A percentile compares a stretch with the other conserved stretches of the same genome.
Evolutionary conservation across 2,797 vertebrate species (phyloP).

Genomic region (Oreochromis mossambicus): DNA sequence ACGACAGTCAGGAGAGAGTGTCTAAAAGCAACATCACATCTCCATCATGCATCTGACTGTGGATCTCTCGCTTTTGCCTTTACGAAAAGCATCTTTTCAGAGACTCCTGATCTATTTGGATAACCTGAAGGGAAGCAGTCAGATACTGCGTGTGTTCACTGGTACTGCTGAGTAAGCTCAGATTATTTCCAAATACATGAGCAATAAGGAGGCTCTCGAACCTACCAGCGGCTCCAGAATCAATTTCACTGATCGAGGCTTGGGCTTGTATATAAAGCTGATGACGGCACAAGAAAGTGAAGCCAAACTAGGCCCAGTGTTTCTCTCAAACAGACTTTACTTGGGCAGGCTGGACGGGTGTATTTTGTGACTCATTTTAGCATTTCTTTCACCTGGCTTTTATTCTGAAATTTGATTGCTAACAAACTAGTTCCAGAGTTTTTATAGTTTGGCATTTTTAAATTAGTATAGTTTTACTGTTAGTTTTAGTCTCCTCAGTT

Average conservation of each 20-base stretch:
- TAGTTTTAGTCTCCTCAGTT: neutral
- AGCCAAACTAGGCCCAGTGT: neutral
- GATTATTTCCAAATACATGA: neutral
- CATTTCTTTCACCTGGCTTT: neutral
- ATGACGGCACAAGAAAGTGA: neutral
- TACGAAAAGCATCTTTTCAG: neutral
- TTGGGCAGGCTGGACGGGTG: accelerated
- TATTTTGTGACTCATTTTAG: neutral
- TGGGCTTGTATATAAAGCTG: neutral
- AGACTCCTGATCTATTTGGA: neutral
- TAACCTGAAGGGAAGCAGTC: neutral
- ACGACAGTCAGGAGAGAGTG: neutral
- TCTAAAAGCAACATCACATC: neutral
- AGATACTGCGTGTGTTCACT: neutral
- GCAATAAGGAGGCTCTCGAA: neutral
- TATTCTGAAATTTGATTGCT: neutral
- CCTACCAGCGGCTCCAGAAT: neutral
- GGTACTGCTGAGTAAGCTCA: neutral
- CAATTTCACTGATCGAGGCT: neutral
- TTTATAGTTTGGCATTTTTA: neutral
- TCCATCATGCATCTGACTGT: neutral
- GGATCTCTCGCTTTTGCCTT: neutral
- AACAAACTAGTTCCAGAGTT: neutral
- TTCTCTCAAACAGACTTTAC: neutral
- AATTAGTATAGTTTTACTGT: neutral